phyloP scores from a whole-genome alignment of 2,888 invertebrate species.

The Lutraria lutraria region DNA sequence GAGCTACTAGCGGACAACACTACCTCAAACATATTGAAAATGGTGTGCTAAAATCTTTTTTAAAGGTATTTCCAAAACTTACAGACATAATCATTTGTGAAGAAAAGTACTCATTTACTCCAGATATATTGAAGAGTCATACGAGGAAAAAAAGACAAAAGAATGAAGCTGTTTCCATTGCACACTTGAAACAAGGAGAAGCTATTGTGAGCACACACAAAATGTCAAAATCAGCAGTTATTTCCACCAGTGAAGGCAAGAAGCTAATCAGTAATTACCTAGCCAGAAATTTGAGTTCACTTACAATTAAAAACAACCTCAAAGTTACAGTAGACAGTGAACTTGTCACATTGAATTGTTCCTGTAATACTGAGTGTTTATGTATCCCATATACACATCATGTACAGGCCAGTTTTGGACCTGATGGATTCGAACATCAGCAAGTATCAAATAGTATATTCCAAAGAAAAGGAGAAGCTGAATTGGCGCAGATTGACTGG shows the following conservation, averaged over 20 bases:
- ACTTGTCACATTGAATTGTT: conserved; percentile 11
- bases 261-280: conserved; percentile 54
- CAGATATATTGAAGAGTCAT: conserved; percentile 52
- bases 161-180: not conserved
- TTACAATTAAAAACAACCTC: conserved; percentile 29
- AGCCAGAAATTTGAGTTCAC: conserved; percentile 32
- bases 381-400: conserved; percentile 24
- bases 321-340: conserved; percentile 42
- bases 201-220: conserved; percentile 37
- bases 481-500: conserved; percentile 55
- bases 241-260: conserved; percentile 41
- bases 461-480: conserved; percentile 59
- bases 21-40: no score
- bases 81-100: conserved; percentile 65
- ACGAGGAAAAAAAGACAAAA: conserved; percentile 43
- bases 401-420: conserved; percentile 16
- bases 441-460: not conserved
- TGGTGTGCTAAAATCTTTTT: no score
- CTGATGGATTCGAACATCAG: conserved; percentile 22
- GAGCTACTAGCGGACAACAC: no score
- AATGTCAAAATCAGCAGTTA: conserved; percentile 36
- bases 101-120: conserved; percentile 66
- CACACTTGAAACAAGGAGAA: conserved; percentile 18
- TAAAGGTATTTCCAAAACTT: no score
- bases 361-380: not conserved